Percentiles rank a stretch among this genome's conserved stretches.
phyloP scores from a whole-genome alignment of 2,888 invertebrate genomes.

The Dexiosoma caninum region DNA sequence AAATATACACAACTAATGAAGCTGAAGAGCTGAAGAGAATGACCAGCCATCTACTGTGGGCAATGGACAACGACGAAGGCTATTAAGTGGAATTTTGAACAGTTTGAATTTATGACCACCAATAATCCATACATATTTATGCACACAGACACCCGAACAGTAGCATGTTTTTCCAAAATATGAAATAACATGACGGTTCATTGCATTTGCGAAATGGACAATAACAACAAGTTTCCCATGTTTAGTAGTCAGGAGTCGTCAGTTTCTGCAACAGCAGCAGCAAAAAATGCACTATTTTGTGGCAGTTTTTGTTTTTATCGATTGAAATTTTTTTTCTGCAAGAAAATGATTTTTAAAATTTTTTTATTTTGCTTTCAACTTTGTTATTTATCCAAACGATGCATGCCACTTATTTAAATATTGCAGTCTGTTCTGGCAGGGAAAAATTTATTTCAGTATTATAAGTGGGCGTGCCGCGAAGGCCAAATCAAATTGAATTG shows the following conservation, averaged over 20 bases:
- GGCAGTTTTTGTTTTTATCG: slow-evolving; percentile 10
- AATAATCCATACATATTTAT: slow-evolving; percentile 52
- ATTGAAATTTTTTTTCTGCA: slow-evolving; percentile 9
- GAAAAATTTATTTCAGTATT: no score
- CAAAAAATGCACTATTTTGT: neutral
- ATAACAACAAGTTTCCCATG: slow-evolving; percentile 13
- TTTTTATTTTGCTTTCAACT: no score
- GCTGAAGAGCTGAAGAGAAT: slow-evolving; percentile 11
- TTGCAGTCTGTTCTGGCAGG: no score
- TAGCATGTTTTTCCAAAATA: slow-evolving; percentile 2
- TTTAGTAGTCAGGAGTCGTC: slow-evolving; percentile 19
- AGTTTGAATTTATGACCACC: slow-evolving; percentile 73
- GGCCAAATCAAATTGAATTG: no score
- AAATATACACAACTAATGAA: slow-evolving; percentile 20
- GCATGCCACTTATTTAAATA: no score
- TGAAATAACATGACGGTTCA: slow-evolving; percentile 50
- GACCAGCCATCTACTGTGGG: slow-evolving; percentile 34
- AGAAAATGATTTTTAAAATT: no score
- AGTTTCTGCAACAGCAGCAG: slow-evolving; percentile 9
- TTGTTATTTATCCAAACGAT: no score
- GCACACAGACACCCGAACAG: neutral
- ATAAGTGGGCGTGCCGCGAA: no score
- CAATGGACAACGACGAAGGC: slow-evolving; percentile 60
- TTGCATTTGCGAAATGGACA: slow-evolving; percentile 44
- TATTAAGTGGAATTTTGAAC: slow-evolving; percentile 74